A percentile compares a stretch with the other conserved stretches of the same genome.
Evolutionary conservation across 2,888 invertebrate species (phyloP).

Genomic region (Caenorhabditis sp.): DNA sequence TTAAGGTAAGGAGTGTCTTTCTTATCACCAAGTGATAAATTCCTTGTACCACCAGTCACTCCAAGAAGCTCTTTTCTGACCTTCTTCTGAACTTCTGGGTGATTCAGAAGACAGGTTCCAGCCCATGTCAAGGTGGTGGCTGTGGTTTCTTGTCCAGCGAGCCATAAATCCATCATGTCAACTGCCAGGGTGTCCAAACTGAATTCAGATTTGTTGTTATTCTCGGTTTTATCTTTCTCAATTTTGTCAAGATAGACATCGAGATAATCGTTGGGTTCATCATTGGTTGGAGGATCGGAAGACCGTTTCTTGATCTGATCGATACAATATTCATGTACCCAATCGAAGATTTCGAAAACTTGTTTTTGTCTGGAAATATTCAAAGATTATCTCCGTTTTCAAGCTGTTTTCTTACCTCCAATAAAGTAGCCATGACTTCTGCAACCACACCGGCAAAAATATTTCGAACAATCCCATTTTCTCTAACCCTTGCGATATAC

Average conservation of each 20-base stretch:
- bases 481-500: conserved; percentile 9
- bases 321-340: background rate
- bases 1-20: conserved; percentile 29
- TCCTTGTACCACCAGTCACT: conserved; percentile 33
- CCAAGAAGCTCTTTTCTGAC: conserved; percentile 23
- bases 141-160: conserved; percentile 54
- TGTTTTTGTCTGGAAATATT: no score
- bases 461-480: conserved; percentile 22
- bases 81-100: conserved; percentile 37
- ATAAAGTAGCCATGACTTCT: conserved; percentile 17
- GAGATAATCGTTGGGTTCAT: conserved; percentile 25
- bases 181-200: conserved; percentile 29
- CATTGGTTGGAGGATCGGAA: no score
- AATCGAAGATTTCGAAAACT: no score
- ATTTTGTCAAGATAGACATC: conserved; percentile 32
- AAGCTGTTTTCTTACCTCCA: conserved; percentile 14
- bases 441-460: conserved; percentile 12
- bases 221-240: conserved; percentile 18
- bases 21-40: conserved; percentile 19
- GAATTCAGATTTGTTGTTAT: background rate
- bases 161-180: conserved; percentile 49
- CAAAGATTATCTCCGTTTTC: no score
- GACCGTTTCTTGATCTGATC: background rate
- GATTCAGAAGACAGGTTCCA: conserved; percentile 32
- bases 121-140: conserved; percentile 44